These are phyloP conservation scores for Entosphenus tridentatus DNA, from an alignment of 2,113 vertebrate species.

Conservation along the genomic window DNA sequence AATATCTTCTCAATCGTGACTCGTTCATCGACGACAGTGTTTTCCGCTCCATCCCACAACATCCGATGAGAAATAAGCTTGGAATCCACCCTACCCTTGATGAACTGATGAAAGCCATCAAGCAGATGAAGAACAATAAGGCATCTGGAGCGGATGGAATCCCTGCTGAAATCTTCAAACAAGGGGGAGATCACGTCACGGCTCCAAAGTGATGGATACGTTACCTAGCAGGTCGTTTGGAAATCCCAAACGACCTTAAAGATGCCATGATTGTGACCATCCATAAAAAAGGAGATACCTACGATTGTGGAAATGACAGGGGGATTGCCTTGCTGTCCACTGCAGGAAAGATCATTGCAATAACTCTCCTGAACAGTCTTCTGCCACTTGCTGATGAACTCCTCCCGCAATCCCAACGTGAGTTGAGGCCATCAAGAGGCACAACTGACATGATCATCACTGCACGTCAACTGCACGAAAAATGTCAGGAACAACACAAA, in stretches of 20 bases:
- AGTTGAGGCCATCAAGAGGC: not conserved
- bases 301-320: not conserved
- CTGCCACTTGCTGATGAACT: slow-evolving; percentile 4
- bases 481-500: not conserved
- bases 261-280: slow-evolving; percentile 13
- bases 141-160: slow-evolving; percentile 19
- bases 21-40: not conserved
- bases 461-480: not conserved
- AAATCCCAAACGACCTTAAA: slow-evolving; percentile 17
- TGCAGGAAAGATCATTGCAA: not conserved
- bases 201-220: slow-evolving; percentile 12
- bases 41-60: not conserved
- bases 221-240: slow-evolving; percentile 13
- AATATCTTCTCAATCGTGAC: slow-evolving; percentile 2
- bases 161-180: slow-evolving; percentile 17
- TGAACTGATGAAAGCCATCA: slow-evolving; percentile 20
- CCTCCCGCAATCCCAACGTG: not conserved
- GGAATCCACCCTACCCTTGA: slow-evolving; percentile 16
- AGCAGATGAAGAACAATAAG: slow-evolving; percentile 19
- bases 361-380: not conserved
- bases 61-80: not conserved
- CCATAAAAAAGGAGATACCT: slow-evolving; percentile 12
- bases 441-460: not conserved
- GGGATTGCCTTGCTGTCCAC: not conserved
- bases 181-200: slow-evolving; percentile 13